These are phyloP conservation scores for Philantomba maxwellii DNA, from an alignment of 2,113 vertebrate genomes.

Conservation along the genomic window DNA sequence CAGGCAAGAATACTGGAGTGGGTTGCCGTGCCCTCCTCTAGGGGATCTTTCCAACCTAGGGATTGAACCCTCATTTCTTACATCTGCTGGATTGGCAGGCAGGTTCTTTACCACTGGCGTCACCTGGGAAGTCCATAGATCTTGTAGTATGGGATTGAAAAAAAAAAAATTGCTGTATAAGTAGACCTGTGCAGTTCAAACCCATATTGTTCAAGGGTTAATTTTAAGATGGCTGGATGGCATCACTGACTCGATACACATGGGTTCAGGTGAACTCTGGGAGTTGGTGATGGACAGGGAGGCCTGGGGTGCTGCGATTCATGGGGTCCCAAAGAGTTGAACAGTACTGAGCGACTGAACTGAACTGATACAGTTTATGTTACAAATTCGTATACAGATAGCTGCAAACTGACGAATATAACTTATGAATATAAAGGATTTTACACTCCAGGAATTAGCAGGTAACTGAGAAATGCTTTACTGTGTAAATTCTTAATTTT, in stretches of 20 bases:
- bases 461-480: not conserved
- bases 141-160: not conserved
- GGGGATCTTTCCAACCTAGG: not conserved
- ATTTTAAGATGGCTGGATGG: too few relatives aligned
- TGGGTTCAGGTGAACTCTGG: too few relatives aligned
- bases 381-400: not conserved
- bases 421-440: not conserved
- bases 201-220: not conserved
- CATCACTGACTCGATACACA: too few relatives aligned
- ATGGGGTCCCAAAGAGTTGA: too few relatives aligned
- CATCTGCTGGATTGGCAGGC: not conserved
- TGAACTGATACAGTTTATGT: not conserved
- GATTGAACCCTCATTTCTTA: not conserved
- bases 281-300: too few relatives aligned
- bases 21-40: not conserved
- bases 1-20: not conserved
- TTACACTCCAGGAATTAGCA: not conserved
- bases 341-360: too few relatives aligned
- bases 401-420: not conserved
- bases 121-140: not conserved
- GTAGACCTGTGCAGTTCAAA: not conserved
- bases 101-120: not conserved
- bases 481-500: not conserved
- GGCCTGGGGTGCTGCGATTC: too few relatives aligned
- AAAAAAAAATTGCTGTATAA: not conserved